These are phyloP conservation scores for Drosophila subsilvestris DNA, from an alignment of 2,888 invertebrate genomes.

Conservation along the genomic window DNA sequence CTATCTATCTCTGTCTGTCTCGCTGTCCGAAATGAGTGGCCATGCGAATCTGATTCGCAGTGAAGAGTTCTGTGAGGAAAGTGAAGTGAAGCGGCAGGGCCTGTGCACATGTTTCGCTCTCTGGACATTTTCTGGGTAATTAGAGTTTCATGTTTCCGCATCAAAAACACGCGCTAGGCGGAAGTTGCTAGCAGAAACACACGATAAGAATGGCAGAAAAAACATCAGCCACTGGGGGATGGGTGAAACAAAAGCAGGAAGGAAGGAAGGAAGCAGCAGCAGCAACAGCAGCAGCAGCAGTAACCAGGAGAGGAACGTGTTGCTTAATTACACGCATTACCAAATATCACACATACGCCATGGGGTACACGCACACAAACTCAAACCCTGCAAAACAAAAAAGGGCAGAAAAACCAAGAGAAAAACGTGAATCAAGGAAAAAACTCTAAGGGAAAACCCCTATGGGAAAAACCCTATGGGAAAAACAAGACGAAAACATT, in stretches of 20 bases:
- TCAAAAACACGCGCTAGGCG: conserved; percentile 56
- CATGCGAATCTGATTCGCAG: no score
- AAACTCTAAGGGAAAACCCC: neutral
- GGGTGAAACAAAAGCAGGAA: conserved; percentile 29
- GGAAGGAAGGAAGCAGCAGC: neutral
- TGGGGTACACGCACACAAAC: conserved; percentile 41
- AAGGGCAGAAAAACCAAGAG: neutral
- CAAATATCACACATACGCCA: conserved; percentile 76
- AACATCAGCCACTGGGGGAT: conserved; percentile 12
- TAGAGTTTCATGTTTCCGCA: conserved; percentile 72
- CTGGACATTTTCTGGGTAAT: conserved; percentile 68
- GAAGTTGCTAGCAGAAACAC: conserved; percentile 57
- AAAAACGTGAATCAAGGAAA: conserved; percentile 1
- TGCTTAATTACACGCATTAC: conserved; percentile 74
- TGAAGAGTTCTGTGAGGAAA: neutral
- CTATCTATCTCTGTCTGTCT: no score
- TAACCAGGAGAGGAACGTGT: conserved; percentile 46
- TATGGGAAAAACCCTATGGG: neutral
- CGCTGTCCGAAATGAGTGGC: no score
- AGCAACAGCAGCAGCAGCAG: neutral
- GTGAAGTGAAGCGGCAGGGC: neutral
- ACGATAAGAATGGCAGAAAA: neutral
- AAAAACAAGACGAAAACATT: no score
- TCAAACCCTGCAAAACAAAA: neutral
- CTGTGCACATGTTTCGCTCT: conserved; percentile 25